These are phyloP conservation scores for Volucella zonaria DNA, from an alignment of 2,888 invertebrate genomes.

Conservation along the genomic window DNA sequence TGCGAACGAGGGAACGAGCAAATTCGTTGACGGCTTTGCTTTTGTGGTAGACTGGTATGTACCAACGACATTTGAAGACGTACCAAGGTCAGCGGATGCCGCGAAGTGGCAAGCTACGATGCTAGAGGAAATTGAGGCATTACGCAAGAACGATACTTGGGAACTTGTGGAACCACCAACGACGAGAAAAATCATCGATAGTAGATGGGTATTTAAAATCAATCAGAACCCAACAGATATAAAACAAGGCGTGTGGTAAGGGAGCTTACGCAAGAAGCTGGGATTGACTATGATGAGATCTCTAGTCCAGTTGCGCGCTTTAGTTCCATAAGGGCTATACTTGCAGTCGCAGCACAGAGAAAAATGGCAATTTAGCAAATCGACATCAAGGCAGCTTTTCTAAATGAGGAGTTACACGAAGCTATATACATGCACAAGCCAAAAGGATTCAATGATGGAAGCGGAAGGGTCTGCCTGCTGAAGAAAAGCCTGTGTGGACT, in stretches of 20 bases:
- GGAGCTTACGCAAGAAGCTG: conserved; percentile 9
- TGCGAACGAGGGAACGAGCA: too few species aligned
- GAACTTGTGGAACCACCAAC: conserved; percentile 21
- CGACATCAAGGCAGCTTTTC: conserved; percentile 13
- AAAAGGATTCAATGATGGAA: conserved; percentile 46
- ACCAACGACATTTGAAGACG: conserved; percentile 3
- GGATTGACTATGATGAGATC: conserved; percentile 6
- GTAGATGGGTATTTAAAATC: conserved; percentile 21
- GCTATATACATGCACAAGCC: too few species aligned
- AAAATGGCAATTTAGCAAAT: background rate
- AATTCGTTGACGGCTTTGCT: background rate
- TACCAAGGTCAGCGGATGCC: background rate
- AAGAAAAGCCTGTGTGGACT: conserved; percentile 63
- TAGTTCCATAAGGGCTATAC: conserved; percentile 12
- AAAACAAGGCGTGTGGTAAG: conserved; percentile 5
- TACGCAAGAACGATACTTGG: conserved; percentile 21
- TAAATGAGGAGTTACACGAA: conserved; percentile 14
- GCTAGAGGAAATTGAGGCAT: conserved; percentile 22
- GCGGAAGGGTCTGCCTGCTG: background rate
- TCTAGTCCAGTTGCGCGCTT: conserved; percentile 25
- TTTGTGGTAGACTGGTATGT: background rate
- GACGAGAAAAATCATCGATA: conserved; percentile 10
- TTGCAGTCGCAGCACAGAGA: background rate
- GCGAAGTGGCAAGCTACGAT: conserved; percentile 9
- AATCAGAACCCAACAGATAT: conserved; percentile 27